Evolutionary conservation across 23 tunicate genomes (phyloP), one percentile per base, ranked within the genome.

Genomic region (Phallusia fumigata): DNA sequence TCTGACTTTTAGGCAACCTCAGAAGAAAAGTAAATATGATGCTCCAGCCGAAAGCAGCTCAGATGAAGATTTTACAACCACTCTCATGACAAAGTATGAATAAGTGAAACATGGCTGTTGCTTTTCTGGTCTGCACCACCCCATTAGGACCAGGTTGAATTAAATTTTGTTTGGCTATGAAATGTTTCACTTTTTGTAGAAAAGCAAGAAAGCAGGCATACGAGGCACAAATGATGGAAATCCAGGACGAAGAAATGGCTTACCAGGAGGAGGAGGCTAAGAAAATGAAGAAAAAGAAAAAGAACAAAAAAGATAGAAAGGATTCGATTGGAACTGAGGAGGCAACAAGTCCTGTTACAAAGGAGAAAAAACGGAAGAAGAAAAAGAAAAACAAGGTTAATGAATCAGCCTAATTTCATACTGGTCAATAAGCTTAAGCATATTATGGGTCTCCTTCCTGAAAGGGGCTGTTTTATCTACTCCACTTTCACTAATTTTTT

Each of bases 281-380:
- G 53, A 80, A 81, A 53, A 52, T 28, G 51, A 80, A 90, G 82
- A 85, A 90, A 74, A 90, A 90, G 86, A 81, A 90, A 75, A 90
- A 84, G 76, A 80, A 80, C 40, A 81, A 90, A 47, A 90, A 90
- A 75, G 89, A 90, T 19, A 80, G 84, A 33, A 85, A 85, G 76
- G 73, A 64, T 18, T 90, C 83, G 0, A 19, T 45, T 15, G 73
- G 22, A 28, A 72, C 86, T 49, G 86, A 83, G 16, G 86, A 83
- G 18, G 18, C 74, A 15, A 28, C 49, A 28, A 83, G 77, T 75
- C 82, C 82, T 12, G 64, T 58, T 11, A 22, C 73, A 32, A 85
- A 85, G 40, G 88, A 85, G 3, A 85, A 85, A 65, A 85, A 85
- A 52, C 53, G 82, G 30, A 85, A 85, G 77, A 85, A 85, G 77